phyloP scores from a whole-genome alignment of 2,888 invertebrate genomes.

The Timandra comae region DNA sequence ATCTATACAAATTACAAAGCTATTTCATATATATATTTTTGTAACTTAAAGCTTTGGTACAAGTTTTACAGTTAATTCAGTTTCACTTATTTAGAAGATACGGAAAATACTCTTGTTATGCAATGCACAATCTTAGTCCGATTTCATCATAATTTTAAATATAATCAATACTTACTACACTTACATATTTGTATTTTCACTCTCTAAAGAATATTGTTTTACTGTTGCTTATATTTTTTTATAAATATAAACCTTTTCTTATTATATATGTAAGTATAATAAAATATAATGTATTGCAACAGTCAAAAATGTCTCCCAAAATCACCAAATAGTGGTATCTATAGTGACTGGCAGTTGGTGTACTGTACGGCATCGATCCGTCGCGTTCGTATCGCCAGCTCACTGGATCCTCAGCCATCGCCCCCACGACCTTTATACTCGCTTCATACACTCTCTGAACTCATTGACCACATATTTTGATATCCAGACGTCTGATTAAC shows the following conservation, averaged over 20 bases:
- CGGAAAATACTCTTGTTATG: too few relatives aligned
- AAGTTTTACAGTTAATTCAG: neutral
- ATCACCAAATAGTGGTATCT: neutral
- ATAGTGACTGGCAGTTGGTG: neutral
- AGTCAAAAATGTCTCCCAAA: neutral
- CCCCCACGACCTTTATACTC: constrained; percentile 25
- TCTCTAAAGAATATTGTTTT: neutral
- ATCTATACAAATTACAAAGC: neutral
- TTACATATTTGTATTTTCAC: too few relatives aligned
- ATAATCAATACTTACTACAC: too few relatives aligned
- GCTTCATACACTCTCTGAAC: constrained; percentile 24
- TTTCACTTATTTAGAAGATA: neutral
- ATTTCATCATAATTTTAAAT: too few relatives aligned
- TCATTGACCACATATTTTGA: constrained; percentile 23
- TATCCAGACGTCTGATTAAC: constrained; percentile 8
- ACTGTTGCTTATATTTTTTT: too few relatives aligned
- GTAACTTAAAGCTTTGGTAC: neutral
- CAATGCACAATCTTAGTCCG: too few relatives aligned
- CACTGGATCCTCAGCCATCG: constrained; percentile 7
- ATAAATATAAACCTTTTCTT: too few relatives aligned
- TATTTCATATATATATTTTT: neutral
- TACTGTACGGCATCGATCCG: constrained; percentile 30
- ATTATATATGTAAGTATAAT: too few relatives aligned
- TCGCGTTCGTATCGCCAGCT: constrained; percentile 26
- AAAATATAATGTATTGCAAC: too few relatives aligned